Evolutionary conservation across 2,113 vertebrate genomes (phyloP).

Genomic region (Corythornis madagascariensis): DNA sequence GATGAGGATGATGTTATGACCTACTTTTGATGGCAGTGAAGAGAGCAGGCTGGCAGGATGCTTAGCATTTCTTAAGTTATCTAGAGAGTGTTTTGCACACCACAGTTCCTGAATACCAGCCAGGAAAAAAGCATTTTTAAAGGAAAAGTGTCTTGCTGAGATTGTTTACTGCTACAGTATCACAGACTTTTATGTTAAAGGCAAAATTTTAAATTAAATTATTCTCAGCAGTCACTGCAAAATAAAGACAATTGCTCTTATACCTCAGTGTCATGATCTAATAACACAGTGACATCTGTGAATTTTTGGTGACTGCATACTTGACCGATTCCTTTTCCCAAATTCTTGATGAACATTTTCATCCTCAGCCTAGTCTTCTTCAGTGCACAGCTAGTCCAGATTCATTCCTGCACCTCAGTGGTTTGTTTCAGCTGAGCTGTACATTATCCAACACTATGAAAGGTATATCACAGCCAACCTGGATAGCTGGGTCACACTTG

Average conservation of each 20-base stretch:
- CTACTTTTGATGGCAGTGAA: background rate
- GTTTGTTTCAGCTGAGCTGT: background rate
- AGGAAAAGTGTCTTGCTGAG: background rate
- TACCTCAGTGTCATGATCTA: background rate
- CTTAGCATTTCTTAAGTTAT: background rate
- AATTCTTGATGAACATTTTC: background rate
- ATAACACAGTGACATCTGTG: background rate
- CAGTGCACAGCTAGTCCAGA: background rate
- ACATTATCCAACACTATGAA: accelerated
- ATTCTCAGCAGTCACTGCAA: background rate
- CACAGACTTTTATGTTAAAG: background rate
- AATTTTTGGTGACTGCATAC: background rate
- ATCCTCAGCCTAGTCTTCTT: background rate
- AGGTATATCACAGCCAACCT: background rate
- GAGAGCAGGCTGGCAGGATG: background rate
- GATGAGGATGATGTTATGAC: background rate
- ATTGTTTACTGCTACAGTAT: background rate
- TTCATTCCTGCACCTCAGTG: background rate
- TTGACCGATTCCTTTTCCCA: background rate
- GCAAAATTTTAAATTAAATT: background rate
- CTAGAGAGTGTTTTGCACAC: background rate
- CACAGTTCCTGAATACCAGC: background rate
- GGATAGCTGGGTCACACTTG: background rate
- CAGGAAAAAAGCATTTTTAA: background rate
- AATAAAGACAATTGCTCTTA: background rate